Evolutionary conservation across 2,888 invertebrate genomes (phyloP).

Genomic region (Taenaris catops): DNA sequence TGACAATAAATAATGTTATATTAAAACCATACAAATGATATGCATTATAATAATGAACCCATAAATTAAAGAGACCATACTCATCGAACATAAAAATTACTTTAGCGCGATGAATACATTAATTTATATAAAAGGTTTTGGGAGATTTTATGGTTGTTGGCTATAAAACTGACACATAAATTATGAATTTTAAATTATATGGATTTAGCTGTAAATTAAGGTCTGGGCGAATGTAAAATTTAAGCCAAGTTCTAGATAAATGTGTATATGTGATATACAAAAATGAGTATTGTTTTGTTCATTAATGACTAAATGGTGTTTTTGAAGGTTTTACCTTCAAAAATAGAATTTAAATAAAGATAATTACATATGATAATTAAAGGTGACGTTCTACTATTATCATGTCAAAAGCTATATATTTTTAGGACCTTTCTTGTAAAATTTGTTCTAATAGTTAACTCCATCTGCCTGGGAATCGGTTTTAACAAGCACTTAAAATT

Average conservation of each 20-base stretch:
- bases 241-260: constrained; percentile 4
- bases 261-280: too few species aligned
- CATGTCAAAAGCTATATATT: too few species aligned
- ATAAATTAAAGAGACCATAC: constrained; percentile 9
- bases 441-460: too few species aligned
- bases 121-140: constrained; percentile 42
- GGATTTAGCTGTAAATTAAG: constrained; percentile 6
- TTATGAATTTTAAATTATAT: constrained; percentile 11
- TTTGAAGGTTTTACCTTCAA: too few species aligned
- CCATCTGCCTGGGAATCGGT: too few species aligned
- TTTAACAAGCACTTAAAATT: too few species aligned
- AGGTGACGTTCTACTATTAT: too few species aligned
- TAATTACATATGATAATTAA: too few species aligned
- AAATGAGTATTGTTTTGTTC: too few species aligned
- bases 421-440: too few species aligned
- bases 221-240: not conserved
- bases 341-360: too few species aligned
- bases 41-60: constrained; percentile 10
- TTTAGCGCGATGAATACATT: constrained; percentile 33
- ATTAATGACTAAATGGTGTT: too few species aligned
- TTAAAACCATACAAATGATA: constrained; percentile 6
- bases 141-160: constrained; percentile 25
- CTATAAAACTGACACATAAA: constrained; percentile 24
- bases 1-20: constrained; percentile 8
- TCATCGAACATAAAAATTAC: constrained; percentile 11